Base-by-base conservation (phyloP, 2,113 vertebrate species). In the Haplotaxodon microlepis region DNA sequence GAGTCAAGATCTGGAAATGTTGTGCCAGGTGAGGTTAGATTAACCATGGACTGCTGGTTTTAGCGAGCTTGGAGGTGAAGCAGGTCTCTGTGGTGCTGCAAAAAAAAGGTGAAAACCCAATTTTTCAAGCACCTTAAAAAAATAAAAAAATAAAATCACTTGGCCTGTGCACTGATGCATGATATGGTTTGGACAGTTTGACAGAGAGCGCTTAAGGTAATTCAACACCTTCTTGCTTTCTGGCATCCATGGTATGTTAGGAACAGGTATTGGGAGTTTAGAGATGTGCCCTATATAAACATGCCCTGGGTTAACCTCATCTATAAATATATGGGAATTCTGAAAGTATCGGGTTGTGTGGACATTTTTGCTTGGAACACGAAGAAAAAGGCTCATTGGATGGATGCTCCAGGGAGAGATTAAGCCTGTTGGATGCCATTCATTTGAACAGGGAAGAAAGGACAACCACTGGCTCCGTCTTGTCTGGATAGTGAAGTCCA, bases 371-470 rank as follows among this genome's bases (percentile, higher is more conserved):
- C 56, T 66, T 92, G 90, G 78, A 92, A 89, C 11, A 40, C 81
- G 76, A 85, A 85, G 38, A 90, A 78, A 84, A 83, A 40, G 21
- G 36, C 42, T 16, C 63, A 61, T 53, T 83, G 63, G 31, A 84
- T 66, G 69, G 76, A 82, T 59, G 81, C 56, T 87, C 73, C 34
- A 36, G 66, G 42, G 86, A 50, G 12, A 59, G 54, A 92, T 88
- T 81, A 63, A 90, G 76, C 84, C 66, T 51, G 38, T 83, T 88
- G 92, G 85, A 92, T 90, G 61, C 19, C 83, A 81, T 53, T 83
- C 85, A 82, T 87, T 85, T 92, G 84, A 92, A 90, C 73, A 4
- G 19, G 12, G 88, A 94, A 89, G 87, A 94, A 92, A 92, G 83
- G 66, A 59, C 84, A 84, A 84, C 59, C 61, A 29, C 54, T 86